Evolutionary conservation across 1,140 invertebrate species (phyloP).

Genomic region (Cotesia typhae): DNA sequence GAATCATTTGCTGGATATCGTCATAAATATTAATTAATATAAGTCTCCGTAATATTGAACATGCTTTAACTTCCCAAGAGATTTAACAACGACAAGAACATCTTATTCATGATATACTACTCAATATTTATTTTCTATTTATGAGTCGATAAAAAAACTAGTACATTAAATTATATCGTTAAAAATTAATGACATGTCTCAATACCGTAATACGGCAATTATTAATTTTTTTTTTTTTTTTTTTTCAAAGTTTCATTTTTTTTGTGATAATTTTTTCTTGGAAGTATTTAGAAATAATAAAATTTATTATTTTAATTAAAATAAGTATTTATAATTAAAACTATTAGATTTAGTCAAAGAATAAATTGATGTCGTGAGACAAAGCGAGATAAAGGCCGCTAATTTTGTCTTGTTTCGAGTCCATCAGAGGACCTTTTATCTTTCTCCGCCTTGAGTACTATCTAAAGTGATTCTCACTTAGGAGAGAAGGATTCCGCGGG

Average conservation of each 20-base stretch:
- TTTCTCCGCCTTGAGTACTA: constrained; percentile 40
- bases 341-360: not conserved
- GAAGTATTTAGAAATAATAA: not conserved
- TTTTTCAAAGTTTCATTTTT: not conserved
- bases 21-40: constrained; percentile 41
- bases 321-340: not conserved
- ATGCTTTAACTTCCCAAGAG: constrained; percentile 20
- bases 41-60: constrained; percentile 29
- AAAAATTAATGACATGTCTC: constrained; percentile 2
- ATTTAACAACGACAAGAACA: constrained; percentile 10
- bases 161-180: not conserved
- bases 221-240: too few relatives aligned
- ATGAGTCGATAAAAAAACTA: not conserved
- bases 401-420: constrained; percentile 41
- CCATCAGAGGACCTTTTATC: constrained; percentile 42
- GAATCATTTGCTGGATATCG: constrained; percentile 28
- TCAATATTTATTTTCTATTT: constrained; percentile 19
- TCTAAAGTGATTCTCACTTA: constrained; percentile 45
- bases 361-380: constrained; percentile 23
- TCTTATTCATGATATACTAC: constrained; percentile 23
- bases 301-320: not conserved
- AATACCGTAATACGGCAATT: not conserved
- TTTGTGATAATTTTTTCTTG: not conserved
- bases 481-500: constrained; percentile 37
- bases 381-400: constrained; percentile 32